phyloP scores from a whole-genome alignment of 2,888 invertebrate species.

The Uloborus plumipes region DNA sequence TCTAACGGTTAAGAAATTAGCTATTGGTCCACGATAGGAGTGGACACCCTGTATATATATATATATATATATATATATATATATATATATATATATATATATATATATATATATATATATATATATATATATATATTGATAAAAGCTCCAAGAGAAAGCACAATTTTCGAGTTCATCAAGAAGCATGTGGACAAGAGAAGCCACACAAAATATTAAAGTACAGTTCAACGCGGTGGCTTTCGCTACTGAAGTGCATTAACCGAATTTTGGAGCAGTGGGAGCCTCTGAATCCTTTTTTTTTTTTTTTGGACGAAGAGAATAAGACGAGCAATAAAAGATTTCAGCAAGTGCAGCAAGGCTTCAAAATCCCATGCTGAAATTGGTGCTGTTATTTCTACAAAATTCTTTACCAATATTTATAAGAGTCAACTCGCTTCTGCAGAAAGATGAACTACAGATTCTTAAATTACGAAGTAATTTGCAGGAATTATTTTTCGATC shows the following conservation, averaged over 20 bases:
- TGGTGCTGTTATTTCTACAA: neutral
- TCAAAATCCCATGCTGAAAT: neutral
- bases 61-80: no score
- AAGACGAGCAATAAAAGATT: no score
- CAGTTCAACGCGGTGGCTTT: neutral
- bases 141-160: neutral
- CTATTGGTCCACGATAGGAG: no score
- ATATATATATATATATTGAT: neutral
- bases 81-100: no score
- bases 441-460: neutral
- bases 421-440: neutral
- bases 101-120: no score
- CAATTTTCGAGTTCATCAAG: neutral
- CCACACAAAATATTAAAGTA: conserved; percentile 3
- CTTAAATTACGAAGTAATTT: neutral
- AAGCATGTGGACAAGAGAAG: neutral
- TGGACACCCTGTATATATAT: no score
- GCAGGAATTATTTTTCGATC: neutral
- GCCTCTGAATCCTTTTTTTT: neutral
- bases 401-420: neutral
- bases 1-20: no score
- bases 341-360: neutral
- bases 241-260: neutral
- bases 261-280: conserved; percentile 8
- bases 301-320: neutral